These are phyloP conservation scores for Tupaia tana DNA, from an alignment of 2,113 vertebrate species.

Conservation along the genomic window DNA sequence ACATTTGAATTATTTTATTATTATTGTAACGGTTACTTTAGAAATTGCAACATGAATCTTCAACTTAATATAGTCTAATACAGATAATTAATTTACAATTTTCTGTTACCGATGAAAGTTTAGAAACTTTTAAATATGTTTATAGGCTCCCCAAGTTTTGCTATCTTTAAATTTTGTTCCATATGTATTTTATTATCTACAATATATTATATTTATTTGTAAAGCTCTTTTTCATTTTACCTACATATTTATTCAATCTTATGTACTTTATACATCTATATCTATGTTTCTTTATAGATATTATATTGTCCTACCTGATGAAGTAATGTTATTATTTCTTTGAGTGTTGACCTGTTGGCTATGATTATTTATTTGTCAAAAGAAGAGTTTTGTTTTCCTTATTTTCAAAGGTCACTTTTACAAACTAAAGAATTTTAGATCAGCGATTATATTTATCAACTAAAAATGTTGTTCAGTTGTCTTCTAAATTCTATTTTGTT, in stretches of 20 bases:
- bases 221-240: neutral
- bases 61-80: too few species aligned
- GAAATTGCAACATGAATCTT: too few species aligned
- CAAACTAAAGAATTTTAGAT: neutral
- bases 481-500: neutral
- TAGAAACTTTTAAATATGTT: too few species aligned
- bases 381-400: neutral
- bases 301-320: neutral
- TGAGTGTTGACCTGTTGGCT: neutral
- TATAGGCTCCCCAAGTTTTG: too few species aligned
- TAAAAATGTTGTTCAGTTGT: neutral
- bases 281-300: neutral
- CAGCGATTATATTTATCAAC: neutral
- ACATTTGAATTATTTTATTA: too few species aligned
- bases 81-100: too few species aligned
- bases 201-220: too few species aligned
- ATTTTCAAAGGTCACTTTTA: neutral
- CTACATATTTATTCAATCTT: neutral
- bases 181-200: too few species aligned
- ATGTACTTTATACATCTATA: neutral
- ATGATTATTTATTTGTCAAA: conserved; percentile 1
- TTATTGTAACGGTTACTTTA: too few species aligned
- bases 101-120: too few species aligned
- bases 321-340: neutral
- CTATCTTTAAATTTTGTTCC: too few species aligned